Evolutionary conservation across 2,113 vertebrate genomes (phyloP).

Genomic region (Amblyornis subalaris): DNA sequence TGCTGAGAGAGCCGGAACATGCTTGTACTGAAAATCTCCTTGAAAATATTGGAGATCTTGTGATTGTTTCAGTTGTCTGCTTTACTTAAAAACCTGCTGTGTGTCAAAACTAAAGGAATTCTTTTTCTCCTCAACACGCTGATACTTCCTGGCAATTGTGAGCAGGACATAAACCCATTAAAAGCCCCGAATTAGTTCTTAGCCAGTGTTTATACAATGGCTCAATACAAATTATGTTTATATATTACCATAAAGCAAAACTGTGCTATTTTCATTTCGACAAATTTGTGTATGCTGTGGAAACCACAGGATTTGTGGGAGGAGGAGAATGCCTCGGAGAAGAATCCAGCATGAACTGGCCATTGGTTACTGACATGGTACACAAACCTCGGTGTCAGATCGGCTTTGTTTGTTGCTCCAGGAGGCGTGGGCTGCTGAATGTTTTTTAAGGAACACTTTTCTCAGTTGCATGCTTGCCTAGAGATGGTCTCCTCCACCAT

Average conservation of each 20-base stretch:
- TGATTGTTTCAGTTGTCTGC: background rate
- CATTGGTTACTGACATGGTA: background rate
- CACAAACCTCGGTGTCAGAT: background rate
- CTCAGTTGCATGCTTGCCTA: background rate
- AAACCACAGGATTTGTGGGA: background rate
- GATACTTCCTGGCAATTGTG: background rate
- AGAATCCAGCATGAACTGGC: background rate
- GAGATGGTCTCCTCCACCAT: background rate
- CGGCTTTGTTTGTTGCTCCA: background rate
- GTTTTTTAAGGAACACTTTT: background rate
- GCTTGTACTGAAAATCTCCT: slow-evolving; percentile 11
- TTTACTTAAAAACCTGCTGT: background rate
- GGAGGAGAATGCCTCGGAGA: background rate
- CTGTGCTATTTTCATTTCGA: background rate
- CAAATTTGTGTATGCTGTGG: background rate
- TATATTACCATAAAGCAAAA: background rate
- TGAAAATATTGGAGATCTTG: background rate
- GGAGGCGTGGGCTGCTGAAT: background rate
- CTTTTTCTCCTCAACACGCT: background rate
- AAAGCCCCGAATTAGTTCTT: background rate
- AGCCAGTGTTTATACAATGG: slow-evolving; percentile 4
- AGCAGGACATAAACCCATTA: background rate
- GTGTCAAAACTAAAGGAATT: background rate
- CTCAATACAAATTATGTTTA: slow-evolving; percentile 23
- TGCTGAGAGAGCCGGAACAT: background rate